These are phyloP conservation scores for Pocillopora grandis DNA, from an alignment of 92 coral and sea anemone species.

Conservation along the genomic window DNA sequence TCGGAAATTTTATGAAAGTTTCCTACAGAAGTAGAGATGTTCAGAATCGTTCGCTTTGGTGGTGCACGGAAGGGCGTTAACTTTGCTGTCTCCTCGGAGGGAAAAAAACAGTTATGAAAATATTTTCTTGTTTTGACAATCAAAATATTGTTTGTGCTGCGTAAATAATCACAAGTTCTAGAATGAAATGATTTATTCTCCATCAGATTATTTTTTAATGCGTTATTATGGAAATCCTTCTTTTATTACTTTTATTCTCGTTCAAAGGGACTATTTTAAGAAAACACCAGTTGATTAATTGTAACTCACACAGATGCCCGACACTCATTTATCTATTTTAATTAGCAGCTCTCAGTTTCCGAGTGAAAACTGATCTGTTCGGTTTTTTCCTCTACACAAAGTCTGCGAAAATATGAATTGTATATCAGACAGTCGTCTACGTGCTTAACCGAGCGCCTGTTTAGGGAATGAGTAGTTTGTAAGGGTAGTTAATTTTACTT, in stretches of 20 bases:
- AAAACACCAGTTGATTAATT: neutral
- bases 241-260: too few relatives aligned
- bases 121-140: neutral
- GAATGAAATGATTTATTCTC: neutral
- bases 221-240: too few relatives aligned
- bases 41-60: neutral
- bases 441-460: neutral
- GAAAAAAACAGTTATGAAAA: neutral
- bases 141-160: neutral
- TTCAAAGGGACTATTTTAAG: neutral
- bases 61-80: neutral
- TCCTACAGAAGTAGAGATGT: too few relatives aligned
- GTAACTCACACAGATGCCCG: neutral
- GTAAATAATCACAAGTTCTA: neutral
- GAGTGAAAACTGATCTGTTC: too few relatives aligned
- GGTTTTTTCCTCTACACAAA: too few relatives aligned
- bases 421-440: neutral
- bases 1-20: neutral
- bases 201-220: neutral
- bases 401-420: neutral
- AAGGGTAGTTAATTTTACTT: conserved; percentile 5
- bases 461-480: neutral
- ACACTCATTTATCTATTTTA: neutral
- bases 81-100: neutral
- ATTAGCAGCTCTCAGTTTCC: too few relatives aligned